Conservation (phyloP, 2,797 vertebrate genomes). For the Triplophysa bombifrons region DNA sequence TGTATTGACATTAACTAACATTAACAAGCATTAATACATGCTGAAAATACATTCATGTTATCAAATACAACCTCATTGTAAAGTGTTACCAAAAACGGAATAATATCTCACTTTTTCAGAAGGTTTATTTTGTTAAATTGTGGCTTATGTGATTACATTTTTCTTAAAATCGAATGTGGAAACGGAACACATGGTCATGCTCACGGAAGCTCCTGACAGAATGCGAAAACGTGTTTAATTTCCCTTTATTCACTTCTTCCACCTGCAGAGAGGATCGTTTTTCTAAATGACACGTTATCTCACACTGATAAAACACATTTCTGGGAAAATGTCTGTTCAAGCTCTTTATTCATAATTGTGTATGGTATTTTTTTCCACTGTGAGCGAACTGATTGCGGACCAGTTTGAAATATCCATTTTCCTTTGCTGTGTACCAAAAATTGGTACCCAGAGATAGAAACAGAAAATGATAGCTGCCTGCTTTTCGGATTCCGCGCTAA, state of each 20-base stretch:
- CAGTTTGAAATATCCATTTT: constrained; percentile 12
- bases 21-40: no score
- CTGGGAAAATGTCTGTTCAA: constrained; percentile 19
- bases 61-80: no score
- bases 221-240: neutral
- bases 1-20: no score
- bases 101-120: neutral
- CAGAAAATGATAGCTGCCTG: neutral
- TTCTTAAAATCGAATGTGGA: neutral
- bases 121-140: neutral
- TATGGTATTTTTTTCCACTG: neutral
- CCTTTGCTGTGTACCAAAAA: neutral
- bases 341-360: constrained; percentile 13
- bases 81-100: no score
- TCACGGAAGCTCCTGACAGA: neutral
- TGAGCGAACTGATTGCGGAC: constrained; percentile 13
- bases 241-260: constrained; percentile 3
- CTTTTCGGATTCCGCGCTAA: neutral
- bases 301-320: constrained; percentile 7
- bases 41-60: no score
- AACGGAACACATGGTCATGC: neutral
- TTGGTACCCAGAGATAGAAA: neutral
- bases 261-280: neutral
- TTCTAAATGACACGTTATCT: constrained; percentile 19
- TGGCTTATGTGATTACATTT: neutral